Conservation (phyloP, 2,888 invertebrate species). For the Anthophora plumipes region DNA sequence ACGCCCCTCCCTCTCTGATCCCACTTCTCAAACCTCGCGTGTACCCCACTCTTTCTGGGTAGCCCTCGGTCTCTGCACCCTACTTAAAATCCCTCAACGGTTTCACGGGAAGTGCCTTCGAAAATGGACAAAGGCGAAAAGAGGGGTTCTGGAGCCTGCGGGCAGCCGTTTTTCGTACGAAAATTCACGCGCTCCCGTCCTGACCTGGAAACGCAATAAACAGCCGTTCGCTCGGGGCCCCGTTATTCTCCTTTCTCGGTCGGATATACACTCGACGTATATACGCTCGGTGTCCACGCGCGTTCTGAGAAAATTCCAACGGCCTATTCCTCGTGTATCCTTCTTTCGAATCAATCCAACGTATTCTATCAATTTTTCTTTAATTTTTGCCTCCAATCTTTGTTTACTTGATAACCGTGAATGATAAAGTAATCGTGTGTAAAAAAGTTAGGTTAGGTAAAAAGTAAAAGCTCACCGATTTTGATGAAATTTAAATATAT, state of each 20-base stretch:
- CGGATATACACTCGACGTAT: neutral
- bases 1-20: conserved; percentile 15
- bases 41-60: conserved; percentile 13
- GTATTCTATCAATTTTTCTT: no score
- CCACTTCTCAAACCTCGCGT: neutral
- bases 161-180: conserved; percentile 55
- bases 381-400: no score
- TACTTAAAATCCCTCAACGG: conserved; percentile 57
- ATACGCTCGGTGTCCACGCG: conserved; percentile 1
- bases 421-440: no score
- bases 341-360: no score
- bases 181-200: conserved; percentile 44
- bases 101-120: conserved; percentile 53
- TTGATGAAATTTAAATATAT: no score
- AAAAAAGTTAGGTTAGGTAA: no score
- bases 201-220: conserved; percentile 52
- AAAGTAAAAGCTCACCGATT: no score
- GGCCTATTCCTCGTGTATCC: neutral
- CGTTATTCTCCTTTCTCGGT: conserved; percentile 51
- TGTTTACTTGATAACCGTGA: no score
- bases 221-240: conserved; percentile 9
- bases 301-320: conserved; percentile 28
- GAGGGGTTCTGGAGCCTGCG: conserved; percentile 33
- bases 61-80: conserved; percentile 40
- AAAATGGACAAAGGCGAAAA: conserved; percentile 51